These are phyloP conservation scores for Propithecus coquereli DNA, from an alignment of 2,113 vertebrate species.

Conservation along the genomic window DNA sequence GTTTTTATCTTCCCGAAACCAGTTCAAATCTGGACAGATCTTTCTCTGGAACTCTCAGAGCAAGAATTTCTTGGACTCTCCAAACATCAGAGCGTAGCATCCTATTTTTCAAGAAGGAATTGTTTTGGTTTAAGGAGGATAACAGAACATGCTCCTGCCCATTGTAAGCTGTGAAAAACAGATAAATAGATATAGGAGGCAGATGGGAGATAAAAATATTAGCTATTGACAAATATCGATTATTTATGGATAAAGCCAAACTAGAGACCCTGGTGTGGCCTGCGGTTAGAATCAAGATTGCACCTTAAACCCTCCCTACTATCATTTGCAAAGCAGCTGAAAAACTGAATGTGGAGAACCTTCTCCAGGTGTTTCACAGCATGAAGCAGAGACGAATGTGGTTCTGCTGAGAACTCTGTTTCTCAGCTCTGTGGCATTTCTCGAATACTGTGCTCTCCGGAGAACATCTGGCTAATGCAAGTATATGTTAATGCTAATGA, in stretches of 20 bases:
- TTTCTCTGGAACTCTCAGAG: slow-evolving; percentile 16
- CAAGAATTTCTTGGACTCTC: background rate
- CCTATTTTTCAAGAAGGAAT: background rate
- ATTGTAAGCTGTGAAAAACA: background rate
- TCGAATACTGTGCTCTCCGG: background rate
- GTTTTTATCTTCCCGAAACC: background rate
- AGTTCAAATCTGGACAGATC: background rate
- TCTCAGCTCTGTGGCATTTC: background rate
- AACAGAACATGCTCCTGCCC: background rate
- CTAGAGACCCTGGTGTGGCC: background rate
- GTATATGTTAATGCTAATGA: background rate
- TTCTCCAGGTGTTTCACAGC: background rate
- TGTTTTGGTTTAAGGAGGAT: background rate
- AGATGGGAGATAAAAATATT: background rate
- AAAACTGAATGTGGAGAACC: background rate
- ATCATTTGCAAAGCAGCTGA: background rate
- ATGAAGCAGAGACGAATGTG: background rate
- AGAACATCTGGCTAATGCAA: background rate
- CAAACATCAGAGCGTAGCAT: background rate
- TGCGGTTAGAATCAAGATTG: background rate
- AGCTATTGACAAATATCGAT: background rate
- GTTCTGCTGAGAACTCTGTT: background rate
- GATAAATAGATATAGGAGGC: background rate
- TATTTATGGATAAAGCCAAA: background rate
- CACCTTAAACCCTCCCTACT: background rate